These are phyloP conservation scores for Astropecten irregularis DNA, from an alignment of 53 echinoderm and acorn worm species.

Conservation along the genomic window DNA sequence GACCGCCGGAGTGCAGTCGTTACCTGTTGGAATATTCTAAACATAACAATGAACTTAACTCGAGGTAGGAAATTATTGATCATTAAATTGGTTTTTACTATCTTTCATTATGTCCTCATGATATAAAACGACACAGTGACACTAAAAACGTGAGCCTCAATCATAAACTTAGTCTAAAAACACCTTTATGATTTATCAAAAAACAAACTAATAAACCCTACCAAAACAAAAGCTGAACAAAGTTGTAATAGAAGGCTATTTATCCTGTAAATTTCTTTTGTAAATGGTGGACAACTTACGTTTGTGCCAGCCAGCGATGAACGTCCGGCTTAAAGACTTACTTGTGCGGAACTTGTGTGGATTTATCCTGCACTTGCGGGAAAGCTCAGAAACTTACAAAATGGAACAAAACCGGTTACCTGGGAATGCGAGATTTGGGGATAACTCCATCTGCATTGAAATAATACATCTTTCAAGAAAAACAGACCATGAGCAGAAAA, in stretches of 20 bases:
- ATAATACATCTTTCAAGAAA: background rate
- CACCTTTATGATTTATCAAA: background rate
- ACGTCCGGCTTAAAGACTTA: background rate
- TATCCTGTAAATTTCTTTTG: background rate
- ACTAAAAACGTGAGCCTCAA: background rate
- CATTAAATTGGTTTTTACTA: no score
- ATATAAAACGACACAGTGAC: no score
- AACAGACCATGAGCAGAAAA: background rate
- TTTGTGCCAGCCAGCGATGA: background rate
- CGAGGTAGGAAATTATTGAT: no score
- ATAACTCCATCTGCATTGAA: background rate
- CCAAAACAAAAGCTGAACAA: background rate
- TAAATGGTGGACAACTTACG: background rate
- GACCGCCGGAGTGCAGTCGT: no score
- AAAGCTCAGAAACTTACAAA: slow-evolving; percentile 6
- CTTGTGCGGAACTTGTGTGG: background rate
- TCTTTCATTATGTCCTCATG: no score
- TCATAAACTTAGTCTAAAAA: background rate
- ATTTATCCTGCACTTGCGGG: background rate
- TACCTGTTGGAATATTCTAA: no score
- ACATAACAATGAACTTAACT: no score
- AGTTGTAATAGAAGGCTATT: background rate
- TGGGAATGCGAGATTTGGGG: background rate
- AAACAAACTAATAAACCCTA: background rate
- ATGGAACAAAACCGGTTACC: background rate